Evolutionary conservation across 2,888 invertebrate genomes (phyloP).

Genomic region (Asteroscopus sphinx): DNA sequence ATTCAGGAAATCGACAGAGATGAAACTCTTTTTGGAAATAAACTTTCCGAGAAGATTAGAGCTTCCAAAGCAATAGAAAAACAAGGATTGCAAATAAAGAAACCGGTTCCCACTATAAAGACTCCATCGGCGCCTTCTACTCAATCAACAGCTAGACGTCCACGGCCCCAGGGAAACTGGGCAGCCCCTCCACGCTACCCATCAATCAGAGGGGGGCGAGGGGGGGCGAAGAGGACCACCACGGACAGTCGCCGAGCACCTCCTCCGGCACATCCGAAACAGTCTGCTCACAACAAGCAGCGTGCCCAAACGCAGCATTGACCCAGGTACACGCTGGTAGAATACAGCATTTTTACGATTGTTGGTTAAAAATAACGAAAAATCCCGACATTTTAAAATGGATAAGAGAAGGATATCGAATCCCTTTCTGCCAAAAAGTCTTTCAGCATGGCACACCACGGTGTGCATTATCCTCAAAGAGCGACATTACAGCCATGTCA

Average conservation of each 20-base stretch:
- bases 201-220: constrained; percentile 36
- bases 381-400: background rate
- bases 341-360: constrained; percentile 11
- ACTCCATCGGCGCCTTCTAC: too few species aligned
- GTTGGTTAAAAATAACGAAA: constrained; percentile 11
- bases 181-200: constrained; percentile 36
- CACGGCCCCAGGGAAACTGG: constrained; percentile 53
- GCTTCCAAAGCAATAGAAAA: constrained; percentile 16
- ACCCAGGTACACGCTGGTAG: constrained; percentile 15
- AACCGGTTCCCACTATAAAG: background rate
- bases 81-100: constrained; percentile 22
- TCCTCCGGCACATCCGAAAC: background rate
- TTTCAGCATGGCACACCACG: too few species aligned
- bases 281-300: background rate
- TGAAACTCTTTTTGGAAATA: constrained; percentile 38
- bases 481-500: too few species aligned
- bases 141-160: background rate
- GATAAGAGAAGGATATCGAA: background rate
- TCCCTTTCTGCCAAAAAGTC: background rate
- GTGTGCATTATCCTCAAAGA: too few species aligned
- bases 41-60: constrained; percentile 22
- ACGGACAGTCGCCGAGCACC: background rate
- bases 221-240: constrained; percentile 34
- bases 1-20: constrained; percentile 43
- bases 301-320: constrained; percentile 2